These are phyloP conservation scores for Strigops habroptila DNA, from an alignment of 2,113 vertebrate genomes.

Conservation along the genomic window DNA sequence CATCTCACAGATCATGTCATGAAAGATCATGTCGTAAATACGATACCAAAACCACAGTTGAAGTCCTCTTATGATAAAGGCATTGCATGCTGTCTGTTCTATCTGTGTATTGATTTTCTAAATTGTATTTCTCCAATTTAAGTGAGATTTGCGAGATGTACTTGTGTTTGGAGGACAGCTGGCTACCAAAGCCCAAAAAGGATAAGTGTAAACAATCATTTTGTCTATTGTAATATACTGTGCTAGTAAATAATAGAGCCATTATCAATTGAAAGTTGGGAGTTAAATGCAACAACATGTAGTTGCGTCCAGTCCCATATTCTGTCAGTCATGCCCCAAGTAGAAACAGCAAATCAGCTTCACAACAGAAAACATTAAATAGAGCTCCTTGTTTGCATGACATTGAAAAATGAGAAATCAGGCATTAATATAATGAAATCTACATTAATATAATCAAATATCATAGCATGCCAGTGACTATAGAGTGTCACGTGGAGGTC, in stretches of 20 bases:
- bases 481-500: background rate
- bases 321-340: background rate
- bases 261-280: background rate
- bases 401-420: background rate
- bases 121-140: background rate
- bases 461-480: background rate
- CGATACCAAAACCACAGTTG: background rate
- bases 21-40: background rate
- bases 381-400: background rate
- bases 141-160: background rate
- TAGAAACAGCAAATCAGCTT: background rate
- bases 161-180: slow-evolving; percentile 17
- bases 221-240: background rate
- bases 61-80: background rate
- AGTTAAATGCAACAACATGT: background rate
- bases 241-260: background rate
- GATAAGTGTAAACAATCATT: slow-evolving; percentile 14
- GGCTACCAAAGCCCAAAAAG: background rate
- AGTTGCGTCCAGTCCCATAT: background rate
- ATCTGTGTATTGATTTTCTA: background rate
- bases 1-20: background rate
- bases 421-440: background rate
- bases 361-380: background rate
- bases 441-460: background rate
- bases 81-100: background rate